Evolutionary conservation across 2,888 invertebrate genomes (phyloP).

Genomic region (Tenthredo notha): DNA sequence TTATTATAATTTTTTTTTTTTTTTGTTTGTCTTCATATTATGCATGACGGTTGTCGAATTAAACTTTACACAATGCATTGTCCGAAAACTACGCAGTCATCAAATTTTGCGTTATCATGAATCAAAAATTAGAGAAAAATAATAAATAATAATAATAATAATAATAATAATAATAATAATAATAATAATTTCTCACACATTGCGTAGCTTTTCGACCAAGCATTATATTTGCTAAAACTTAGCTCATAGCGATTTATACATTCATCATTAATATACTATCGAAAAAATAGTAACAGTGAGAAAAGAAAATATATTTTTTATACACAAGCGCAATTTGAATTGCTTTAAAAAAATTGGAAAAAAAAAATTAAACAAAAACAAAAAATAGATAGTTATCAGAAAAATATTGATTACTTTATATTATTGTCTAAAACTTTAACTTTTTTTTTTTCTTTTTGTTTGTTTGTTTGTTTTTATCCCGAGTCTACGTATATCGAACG

Average conservation of each 20-base stretch:
- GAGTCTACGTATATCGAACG: conserved; percentile 23
- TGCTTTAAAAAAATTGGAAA: too few species aligned
- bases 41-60: neutral
- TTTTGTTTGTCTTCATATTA: too few species aligned
- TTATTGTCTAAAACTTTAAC: conserved; percentile 26
- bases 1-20: neutral
- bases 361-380: neutral
- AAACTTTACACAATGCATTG: neutral
- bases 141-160: too few species aligned
- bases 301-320: neutral
- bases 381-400: conserved; percentile 9
- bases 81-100: neutral
- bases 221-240: conserved; percentile 30
- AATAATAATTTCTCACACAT: neutral
- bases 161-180: too few species aligned
- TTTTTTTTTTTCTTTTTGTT: neutral
- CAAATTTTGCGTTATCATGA: neutral
- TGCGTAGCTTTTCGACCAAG: conserved; percentile 1
- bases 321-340: neutral
- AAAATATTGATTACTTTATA: conserved; percentile 36
- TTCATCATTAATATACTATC: neutral
- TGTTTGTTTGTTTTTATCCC: neutral
- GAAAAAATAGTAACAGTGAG: neutral
- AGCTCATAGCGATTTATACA: neutral
- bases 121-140: neutral